These are phyloP conservation scores for Pelecanus crispus DNA, from an alignment of 2,113 vertebrate species.

Conservation along the genomic window DNA sequence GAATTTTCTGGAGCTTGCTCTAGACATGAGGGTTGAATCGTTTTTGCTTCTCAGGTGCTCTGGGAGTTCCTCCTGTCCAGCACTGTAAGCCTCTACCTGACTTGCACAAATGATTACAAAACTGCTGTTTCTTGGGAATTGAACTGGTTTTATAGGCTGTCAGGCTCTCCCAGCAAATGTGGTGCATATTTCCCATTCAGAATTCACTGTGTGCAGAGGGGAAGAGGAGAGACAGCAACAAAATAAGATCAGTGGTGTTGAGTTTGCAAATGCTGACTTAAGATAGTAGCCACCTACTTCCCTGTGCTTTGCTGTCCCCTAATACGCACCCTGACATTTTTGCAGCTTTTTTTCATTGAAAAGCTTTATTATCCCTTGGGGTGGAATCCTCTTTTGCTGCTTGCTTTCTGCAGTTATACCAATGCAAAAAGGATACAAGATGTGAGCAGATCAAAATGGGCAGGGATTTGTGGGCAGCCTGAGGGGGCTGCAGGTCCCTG, in stretches of 20 bases:
- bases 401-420: background rate
- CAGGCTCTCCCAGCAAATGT: background rate
- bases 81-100: background rate
- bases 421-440: background rate
- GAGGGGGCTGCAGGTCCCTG: background rate
- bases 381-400: background rate
- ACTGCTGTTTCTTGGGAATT: background rate
- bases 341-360: background rate
- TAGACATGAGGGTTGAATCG: background rate
- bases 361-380: background rate
- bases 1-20: background rate
- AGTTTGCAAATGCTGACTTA: background rate
- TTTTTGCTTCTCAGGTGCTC: background rate
- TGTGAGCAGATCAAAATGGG: background rate
- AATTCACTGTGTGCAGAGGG: background rate
- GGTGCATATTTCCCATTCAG: background rate
- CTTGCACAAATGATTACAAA: conserved; percentile 31
- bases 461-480: background rate
- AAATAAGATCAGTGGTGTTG: background rate
- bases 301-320: background rate
- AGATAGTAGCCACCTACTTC: background rate
- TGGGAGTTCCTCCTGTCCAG: background rate
- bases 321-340: accelerated
- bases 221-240: background rate
- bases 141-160: background rate